These are phyloP conservation scores for Rafetus swinhoei DNA, from an alignment of 2,113 vertebrate genomes.

Conservation along the genomic window DNA sequence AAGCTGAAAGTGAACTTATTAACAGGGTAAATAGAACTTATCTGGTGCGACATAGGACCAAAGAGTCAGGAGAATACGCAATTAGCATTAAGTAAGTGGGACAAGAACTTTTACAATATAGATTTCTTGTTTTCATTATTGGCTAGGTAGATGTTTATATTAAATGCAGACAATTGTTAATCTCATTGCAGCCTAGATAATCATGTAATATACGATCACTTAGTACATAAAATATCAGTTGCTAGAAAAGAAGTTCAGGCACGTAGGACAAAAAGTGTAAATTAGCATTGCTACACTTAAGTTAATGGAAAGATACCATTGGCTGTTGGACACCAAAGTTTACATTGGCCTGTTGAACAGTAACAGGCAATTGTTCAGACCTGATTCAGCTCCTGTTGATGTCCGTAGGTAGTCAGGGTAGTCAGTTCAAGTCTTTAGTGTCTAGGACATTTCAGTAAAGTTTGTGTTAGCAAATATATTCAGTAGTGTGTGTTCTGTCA, in stretches of 20 bases:
- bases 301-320: not conserved
- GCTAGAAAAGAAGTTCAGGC: constrained; percentile 1
- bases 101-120: constrained; percentile 50
- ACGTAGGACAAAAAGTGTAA: not conserved
- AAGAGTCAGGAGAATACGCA: constrained; percentile 94
- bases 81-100: constrained; percentile 97
- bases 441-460: constrained; percentile 38
- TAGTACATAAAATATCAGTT: constrained; percentile 46
- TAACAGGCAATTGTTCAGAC: not conserved
- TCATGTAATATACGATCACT: constrained; percentile 28
- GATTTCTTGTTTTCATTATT: constrained; percentile 42
- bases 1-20: constrained; percentile 93
- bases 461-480: constrained; percentile 15
- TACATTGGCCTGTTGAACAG: not conserved
- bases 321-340: not conserved
- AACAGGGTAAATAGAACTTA: constrained; percentile 96
- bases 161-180: constrained; percentile 4
- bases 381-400: not conserved
- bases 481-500: constrained; percentile 19
- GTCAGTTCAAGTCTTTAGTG: not conserved
- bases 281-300: not conserved
- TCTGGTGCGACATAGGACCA: constrained; percentile 93
- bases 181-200: not conserved
- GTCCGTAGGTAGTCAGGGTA: not conserved
- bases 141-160: constrained; percentile 1